Evolutionary conservation across 2,888 invertebrate species (phyloP).

Genomic region (Acleris literana): DNA sequence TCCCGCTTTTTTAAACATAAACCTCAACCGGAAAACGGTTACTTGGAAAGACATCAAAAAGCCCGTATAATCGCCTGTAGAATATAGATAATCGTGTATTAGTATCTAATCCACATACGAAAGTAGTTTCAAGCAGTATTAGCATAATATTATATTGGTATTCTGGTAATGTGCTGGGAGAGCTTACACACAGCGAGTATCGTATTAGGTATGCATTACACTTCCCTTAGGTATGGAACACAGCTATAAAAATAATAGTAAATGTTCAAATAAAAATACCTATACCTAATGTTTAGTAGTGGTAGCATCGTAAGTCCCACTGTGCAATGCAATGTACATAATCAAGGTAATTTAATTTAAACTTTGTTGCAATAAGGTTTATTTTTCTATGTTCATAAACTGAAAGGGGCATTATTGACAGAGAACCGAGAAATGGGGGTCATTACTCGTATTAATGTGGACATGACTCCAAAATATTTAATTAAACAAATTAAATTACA

Average conservation of each 20-base stretch:
- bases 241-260: not conserved
- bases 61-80: conserved; percentile 22
- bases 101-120: conserved; percentile 28
- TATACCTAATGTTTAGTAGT: too few relatives aligned
- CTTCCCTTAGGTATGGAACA: conserved; percentile 11
- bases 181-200: conserved; percentile 7
- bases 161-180: conserved; percentile 29
- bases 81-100: conserved; percentile 31
- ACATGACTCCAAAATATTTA: too few relatives aligned
- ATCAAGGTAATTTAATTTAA: too few relatives aligned
- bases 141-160: conserved; percentile 35
- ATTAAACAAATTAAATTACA: too few relatives aligned
- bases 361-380: too few relatives aligned
- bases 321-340: too few relatives aligned
- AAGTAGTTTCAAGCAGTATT: conserved; percentile 17
- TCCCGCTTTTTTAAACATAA: not conserved
- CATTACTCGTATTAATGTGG: too few relatives aligned
- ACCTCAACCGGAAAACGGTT: conserved; percentile 25
- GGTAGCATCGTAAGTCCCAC: too few relatives aligned
- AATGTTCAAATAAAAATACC: not conserved
- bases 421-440: too few relatives aligned
- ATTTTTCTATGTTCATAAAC: too few relatives aligned
- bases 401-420: too few relatives aligned
- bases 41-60: conserved; percentile 29
- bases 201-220: conserved; percentile 19